Conservation (phyloP, 2,797 vertebrate species). For the Macropodus opercularis region DNA sequence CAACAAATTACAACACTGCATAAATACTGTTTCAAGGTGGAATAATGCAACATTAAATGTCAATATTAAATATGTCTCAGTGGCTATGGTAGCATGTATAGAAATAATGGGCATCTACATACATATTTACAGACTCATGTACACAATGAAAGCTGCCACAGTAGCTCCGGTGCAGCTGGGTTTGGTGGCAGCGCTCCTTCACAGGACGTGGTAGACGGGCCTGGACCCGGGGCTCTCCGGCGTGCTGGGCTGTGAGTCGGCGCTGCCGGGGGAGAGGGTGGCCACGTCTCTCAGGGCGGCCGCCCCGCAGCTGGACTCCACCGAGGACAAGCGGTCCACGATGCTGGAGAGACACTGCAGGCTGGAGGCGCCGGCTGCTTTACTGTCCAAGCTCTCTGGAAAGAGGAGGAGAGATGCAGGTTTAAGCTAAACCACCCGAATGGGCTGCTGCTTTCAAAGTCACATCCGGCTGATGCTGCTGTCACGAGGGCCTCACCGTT, state of each 20-base stretch:
- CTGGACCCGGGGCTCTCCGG: conserved; percentile 84
- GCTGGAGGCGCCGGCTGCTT: conserved; percentile 86
- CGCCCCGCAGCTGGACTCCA: conserved; percentile 78
- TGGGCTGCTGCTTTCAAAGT: no score
- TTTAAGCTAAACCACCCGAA: no score
- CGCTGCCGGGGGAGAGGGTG: conserved; percentile 82
- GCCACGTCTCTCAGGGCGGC: conserved; percentile 73
- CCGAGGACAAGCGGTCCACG: conserved; percentile 91
- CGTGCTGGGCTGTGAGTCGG: conserved; percentile 87
- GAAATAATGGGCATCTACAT: conserved; percentile 81
- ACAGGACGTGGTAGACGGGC: conserved; percentile 94
- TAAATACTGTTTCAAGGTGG: conserved; percentile 75
- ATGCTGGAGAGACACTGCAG: conserved; percentile 96
- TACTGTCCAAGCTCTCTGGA: conserved; percentile 79
- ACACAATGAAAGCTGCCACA: conserved; percentile 60
- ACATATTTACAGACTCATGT: conserved; percentile 87
- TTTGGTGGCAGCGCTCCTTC: conserved; percentile 53
- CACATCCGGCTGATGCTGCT: no score
- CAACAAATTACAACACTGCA: conserved; percentile 51
- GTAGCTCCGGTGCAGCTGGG: conserved; percentile 34
- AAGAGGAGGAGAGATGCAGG: no score
- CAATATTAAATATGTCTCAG: conserved; percentile 75
- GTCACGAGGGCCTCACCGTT: conserved; percentile 86
- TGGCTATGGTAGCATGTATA: conserved; percentile 73
- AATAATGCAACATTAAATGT: conserved; percentile 63